Conservation (phyloP, 1,140 invertebrate species). For the Eulimnadia texana region DNA sequence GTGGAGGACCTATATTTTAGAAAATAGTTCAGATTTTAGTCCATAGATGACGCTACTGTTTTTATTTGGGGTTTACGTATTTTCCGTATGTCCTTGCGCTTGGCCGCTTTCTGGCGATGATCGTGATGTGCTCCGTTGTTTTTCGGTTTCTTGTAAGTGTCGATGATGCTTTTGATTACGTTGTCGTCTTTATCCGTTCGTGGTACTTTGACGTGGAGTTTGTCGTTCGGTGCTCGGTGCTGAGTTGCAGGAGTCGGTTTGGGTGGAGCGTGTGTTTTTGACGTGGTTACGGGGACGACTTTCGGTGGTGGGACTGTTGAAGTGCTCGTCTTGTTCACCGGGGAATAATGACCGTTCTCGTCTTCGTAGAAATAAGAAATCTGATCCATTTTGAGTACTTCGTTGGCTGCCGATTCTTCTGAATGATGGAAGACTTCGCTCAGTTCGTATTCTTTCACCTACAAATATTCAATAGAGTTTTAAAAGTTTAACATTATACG, state of each 20-base stretch:
- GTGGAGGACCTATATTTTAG: slow-evolving; percentile 32
- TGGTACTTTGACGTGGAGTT: not conserved
- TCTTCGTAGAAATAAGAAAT: slow-evolving; percentile 13
- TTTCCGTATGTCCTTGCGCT: too few species aligned
- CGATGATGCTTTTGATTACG: not conserved
- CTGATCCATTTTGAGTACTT: slow-evolving; percentile 15
- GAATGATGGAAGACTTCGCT: slow-evolving; percentile 65
- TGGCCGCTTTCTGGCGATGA: not conserved
- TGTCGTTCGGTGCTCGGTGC: too few species aligned
- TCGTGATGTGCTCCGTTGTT: not conserved
- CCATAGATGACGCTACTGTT: too few species aligned
- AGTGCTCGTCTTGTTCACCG: not conserved
- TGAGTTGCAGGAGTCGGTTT: not conserved
- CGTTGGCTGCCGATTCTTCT: slow-evolving; percentile 37
- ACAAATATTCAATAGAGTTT: too few species aligned
- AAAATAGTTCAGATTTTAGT: too few species aligned
- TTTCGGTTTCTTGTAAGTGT: not conserved
- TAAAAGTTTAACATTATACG: too few species aligned
- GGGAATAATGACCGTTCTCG: not conserved
- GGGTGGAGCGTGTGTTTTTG: not conserved
- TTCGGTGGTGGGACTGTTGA: not conserved
- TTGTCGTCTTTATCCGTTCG: not conserved
- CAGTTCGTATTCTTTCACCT: slow-evolving; percentile 72
- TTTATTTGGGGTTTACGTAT: too few species aligned
- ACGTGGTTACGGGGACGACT: not conserved